Conservation (phyloP, 2,113 vertebrate genomes). For the Tenebrosternarchus preto region DNA sequence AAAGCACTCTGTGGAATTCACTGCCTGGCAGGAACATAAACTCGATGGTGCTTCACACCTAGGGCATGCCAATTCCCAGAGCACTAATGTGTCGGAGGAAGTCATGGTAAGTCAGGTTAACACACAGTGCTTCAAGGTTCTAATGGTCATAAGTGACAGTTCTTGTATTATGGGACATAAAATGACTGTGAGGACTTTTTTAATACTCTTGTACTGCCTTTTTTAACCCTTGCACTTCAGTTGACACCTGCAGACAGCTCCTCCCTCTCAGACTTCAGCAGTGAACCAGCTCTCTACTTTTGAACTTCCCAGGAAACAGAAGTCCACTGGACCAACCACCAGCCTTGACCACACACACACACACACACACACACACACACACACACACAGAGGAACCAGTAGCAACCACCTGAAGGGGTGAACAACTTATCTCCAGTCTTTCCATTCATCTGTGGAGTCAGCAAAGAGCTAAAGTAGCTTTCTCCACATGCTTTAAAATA, state of each 20-base stretch:
- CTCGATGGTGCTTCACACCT: constrained; percentile 65
- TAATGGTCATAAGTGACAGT: no score
- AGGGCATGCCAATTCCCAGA: constrained; percentile 58
- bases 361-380: constrained; percentile 13
- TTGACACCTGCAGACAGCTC: constrained; percentile 88
- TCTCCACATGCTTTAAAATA: constrained; percentile 3
- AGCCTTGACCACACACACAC: constrained; percentile 33
- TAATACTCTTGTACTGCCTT: background rate
- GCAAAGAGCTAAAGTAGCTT: constrained; percentile 53
- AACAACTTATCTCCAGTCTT: constrained; percentile 11
- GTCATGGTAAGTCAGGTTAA: constrained; percentile 81
- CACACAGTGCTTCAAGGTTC: no score
- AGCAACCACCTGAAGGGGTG: constrained; percentile 22
- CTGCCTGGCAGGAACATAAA: constrained; percentile 86
- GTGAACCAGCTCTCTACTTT: constrained; percentile 95
- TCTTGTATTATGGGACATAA: background rate
- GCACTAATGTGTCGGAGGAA: constrained; percentile 67
- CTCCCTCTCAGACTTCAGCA: constrained; percentile 89
- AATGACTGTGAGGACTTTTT: background rate
- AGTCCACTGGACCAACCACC: constrained; percentile 55
- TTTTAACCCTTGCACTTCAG: constrained; percentile 75
- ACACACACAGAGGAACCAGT: constrained; percentile 28
- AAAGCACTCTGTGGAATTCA: constrained; percentile 87
- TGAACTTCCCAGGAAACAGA: constrained; percentile 65
- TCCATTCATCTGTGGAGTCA: constrained; percentile 24